Evolutionary conservation across 2,888 invertebrate genomes (phyloP).

Genomic region (Tenthredo scrophulariae): DNA sequence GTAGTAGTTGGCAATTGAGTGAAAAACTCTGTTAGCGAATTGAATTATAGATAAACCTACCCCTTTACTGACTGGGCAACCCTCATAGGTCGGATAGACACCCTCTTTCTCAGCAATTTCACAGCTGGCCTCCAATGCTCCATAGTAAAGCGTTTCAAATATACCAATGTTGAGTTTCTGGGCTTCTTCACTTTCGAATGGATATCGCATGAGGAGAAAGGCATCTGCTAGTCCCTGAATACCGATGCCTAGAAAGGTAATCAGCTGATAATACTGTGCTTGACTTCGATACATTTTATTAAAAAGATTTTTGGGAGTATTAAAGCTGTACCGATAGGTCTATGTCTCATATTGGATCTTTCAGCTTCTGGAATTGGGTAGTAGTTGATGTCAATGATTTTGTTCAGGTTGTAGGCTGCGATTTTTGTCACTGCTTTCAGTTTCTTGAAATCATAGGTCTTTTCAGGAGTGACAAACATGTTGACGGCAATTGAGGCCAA

Average conservation of each 20-base stretch:
- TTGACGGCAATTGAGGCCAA: constrained; percentile 98
- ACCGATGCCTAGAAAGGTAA: constrained; percentile 86
- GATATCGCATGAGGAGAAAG: constrained; percentile 94
- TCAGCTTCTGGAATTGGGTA: constrained; percentile 96
- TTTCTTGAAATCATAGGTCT: constrained; percentile 92
- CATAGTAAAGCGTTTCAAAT: constrained; percentile 98
- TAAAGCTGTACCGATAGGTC: constrained; percentile 84
- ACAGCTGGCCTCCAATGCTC: constrained; percentile 97
- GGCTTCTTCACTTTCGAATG: constrained; percentile 95
- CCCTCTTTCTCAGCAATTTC: constrained; percentile 93
- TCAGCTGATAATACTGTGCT: background rate
- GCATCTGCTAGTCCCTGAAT: constrained; percentile 99
- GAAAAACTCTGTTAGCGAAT: constrained; percentile 16
- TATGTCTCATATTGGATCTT: constrained; percentile 91
- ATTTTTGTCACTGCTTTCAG: constrained; percentile 93
- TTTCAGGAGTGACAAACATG: constrained; percentile 91
- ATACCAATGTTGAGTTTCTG: constrained; percentile 94
- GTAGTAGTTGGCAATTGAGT: background rate
- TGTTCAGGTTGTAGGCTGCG: constrained; percentile 95
- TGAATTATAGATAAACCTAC: constrained; percentile 74
- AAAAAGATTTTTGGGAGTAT: background rate
- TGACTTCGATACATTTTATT: background rate
- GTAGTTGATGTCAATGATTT: constrained; percentile 97
- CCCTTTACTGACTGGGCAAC: constrained; percentile 96
- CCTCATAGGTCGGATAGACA: constrained; percentile 94